Evolutionary conservation across 2,888 invertebrate genomes (phyloP), one percentile per base, ranked within the genome.

Genomic region (Myathropa florea): DNA sequence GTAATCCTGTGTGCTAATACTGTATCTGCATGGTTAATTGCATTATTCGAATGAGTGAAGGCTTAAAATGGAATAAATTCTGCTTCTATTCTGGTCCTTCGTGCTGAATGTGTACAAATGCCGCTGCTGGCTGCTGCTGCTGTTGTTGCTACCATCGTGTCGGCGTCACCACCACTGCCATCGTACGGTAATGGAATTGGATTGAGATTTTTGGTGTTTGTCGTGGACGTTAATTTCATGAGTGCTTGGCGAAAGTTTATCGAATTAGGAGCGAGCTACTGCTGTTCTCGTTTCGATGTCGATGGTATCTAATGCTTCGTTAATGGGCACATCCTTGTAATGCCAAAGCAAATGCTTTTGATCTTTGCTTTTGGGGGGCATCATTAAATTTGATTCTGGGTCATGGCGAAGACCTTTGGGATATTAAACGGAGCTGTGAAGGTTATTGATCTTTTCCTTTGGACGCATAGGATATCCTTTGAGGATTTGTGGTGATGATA

Each of bases 1-100:
- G 70, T 86, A 86, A 86, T 86, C 83, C 83, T 73, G 83, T 70
- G 68, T 79, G 83, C 83, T 86, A 70, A 86, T 83, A 79, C 75
- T 70, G 78, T 78, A 79, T 83, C 83, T 83, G 76, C 79, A 87
- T 87, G 87, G 87, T 83, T 87, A 87, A 87, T 87, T 87, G 87
- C 87, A 87, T 87, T 87, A 87, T 83, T 83, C 87, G 87, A 87
- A 87, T 87, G 87, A 87, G 87, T 83, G 79, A 87, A 87, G 79
- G 87, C 79, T 79, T 83, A 83, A 80, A 87, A 80, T 63, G 83
- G 87, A 76, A 83, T 83, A 76, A 83, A 80, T 83, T 87, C 83
- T 75, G 63, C 55, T 87, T 80, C 76, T 72, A 72, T 76, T 79
- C 72, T 55, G 71, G 79, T 73, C 59, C 68, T 81, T 59, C 61